Evolutionary conservation across 2,888 invertebrate genomes (phyloP), one percentile per base, ranked within the genome.

Genomic region (Torymus texanus): DNA sequence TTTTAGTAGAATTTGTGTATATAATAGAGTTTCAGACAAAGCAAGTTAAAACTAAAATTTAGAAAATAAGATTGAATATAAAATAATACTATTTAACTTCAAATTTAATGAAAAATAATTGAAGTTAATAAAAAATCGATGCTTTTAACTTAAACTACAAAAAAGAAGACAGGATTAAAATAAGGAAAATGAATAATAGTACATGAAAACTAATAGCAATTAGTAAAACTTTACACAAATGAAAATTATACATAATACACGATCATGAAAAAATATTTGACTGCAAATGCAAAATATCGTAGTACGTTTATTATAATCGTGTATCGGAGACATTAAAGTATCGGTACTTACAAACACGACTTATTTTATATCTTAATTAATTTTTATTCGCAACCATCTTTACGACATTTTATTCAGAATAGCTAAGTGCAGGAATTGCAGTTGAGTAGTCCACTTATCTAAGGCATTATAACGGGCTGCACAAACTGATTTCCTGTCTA

Each of bases 401-500:
- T 91, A 96, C 85, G 95, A 95, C 96, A 98, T 97, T 94, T 97
- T 98, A 92, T 97, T 97, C 87, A 96, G 94, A 87, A 98, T 95
- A 76, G 97, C 96, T 87, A 94, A 93, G 90, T 98, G 98, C 86
- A 98, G 93, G 66, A 95, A 94, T 84, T 95, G 93, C 83, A 98
- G 93, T 92, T 98, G 98, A 90, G 95, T 94, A 81, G 97, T 97
- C 98, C 98, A 98, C 92, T 97, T 97, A 91, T 98, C 98, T 87
- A 98, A 93, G 66, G 98, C 98, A 87, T 93, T 93, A 91, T 98
- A 98, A 80, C 98, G 94, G 70, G 96, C 95, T 70, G 96, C 96
- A 87, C 95, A 95, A 83, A 95, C 93, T 72, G 95, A 94, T 84
- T 95, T 94, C 86, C 94, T 93, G 88, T 95, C 94, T 88, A 98